A percentile compares a stretch with the other conserved stretches of the same genome.
These are phyloP conservation scores for Micrasema longulum DNA, from an alignment of 1,140 invertebrate genomes.

Conservation along the genomic window DNA sequence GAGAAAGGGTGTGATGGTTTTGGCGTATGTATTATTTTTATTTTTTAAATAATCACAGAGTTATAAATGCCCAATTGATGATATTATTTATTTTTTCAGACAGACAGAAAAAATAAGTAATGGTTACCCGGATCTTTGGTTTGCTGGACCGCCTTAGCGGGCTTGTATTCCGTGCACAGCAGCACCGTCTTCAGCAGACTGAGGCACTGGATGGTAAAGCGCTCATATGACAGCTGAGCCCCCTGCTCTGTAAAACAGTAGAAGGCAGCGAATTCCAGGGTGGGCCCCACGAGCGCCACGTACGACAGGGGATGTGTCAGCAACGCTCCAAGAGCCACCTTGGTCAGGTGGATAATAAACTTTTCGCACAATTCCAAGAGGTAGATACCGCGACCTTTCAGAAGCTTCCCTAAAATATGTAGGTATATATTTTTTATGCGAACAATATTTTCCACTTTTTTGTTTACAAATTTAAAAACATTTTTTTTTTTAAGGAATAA, in stretches of 20 bases:
- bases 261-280: conserved; percentile 84
- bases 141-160: conserved; percentile 70
- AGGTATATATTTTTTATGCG: too few relatives aligned
- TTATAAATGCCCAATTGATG: too few relatives aligned
- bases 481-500: too few relatives aligned
- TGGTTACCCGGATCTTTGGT: conserved; percentile 63
- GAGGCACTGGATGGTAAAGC: conserved; percentile 89
- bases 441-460: too few relatives aligned
- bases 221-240: conserved; percentile 81
- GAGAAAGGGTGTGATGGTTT: too few relatives aligned
- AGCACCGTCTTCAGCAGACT: conserved; percentile 90
- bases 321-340: conserved; percentile 81
- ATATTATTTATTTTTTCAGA: too few relatives aligned
- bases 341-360: conserved; percentile 83
- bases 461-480: too few relatives aligned
- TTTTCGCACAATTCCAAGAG: conserved; percentile 80
- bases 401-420: conserved; percentile 74
- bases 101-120: too few relatives aligned
- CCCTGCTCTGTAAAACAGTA: conserved; percentile 88
- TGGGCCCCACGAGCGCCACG: conserved; percentile 80
- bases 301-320: conserved; percentile 84
- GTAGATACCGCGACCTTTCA: conserved; percentile 71
- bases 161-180: conserved; percentile 79
- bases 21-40: too few relatives aligned
- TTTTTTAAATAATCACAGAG: too few relatives aligned